phyloP scores from a whole-genome alignment of 2,888 invertebrate species.

The Lampropteryx suffumata region DNA sequence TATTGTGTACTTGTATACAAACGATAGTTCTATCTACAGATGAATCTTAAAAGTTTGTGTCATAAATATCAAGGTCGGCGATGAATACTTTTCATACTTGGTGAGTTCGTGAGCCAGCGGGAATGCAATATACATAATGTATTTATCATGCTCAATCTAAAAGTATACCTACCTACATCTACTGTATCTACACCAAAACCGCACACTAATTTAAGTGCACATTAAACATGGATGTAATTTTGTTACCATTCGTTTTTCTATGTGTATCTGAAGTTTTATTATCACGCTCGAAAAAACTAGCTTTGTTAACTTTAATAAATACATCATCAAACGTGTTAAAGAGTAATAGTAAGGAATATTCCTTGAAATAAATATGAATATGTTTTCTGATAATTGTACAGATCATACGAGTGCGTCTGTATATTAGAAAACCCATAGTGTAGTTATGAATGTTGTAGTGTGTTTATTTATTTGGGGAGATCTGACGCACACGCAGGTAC shows the following conservation, averaged over 20 bases:
- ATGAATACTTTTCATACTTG: constrained; percentile 53
- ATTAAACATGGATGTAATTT: constrained; percentile 16
- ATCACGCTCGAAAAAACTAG: constrained; percentile 4
- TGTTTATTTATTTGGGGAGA: constrained; percentile 69
- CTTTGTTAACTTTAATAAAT: constrained; percentile 5
- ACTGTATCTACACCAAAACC: constrained; percentile 32
- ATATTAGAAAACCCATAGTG: too few species aligned
- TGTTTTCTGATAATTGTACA: constrained; percentile 56
- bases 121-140: constrained; percentile 43
- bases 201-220: constrained; percentile 39
- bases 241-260: neutral
- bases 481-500: constrained; percentile 53
- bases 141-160: constrained; percentile 45
- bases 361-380: too few species aligned
- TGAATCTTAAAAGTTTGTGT: constrained; percentile 55
- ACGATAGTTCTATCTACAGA: constrained; percentile 44
- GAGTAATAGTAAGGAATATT: constrained; percentile 52
- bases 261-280: neutral
- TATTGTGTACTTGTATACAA: constrained; percentile 33
- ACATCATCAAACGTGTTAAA: constrained; percentile 21
- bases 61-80: constrained; percentile 65
- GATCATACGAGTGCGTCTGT: constrained; percentile 59
- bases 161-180: constrained; percentile 30
- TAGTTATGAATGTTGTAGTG: constrained; percentile 33
- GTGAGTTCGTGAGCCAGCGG: constrained; percentile 43